Percentiles rank a stretch among this genome's conserved stretches.
Evolutionary conservation across 2,888 invertebrate species (phyloP).

Genomic region (Scrobipalpa atriplicella): DNA sequence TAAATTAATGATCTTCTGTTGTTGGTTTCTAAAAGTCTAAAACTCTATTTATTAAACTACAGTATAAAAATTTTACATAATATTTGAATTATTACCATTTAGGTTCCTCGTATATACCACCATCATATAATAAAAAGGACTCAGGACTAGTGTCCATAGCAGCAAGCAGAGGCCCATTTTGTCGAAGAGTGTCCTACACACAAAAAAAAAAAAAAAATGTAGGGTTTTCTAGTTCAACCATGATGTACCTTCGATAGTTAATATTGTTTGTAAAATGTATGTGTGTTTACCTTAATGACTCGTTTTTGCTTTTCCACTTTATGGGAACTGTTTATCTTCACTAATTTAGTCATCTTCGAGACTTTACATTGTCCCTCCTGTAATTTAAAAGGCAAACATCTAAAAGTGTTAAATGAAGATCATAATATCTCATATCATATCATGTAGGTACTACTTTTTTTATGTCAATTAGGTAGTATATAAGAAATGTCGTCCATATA

Average conservation of each 20-base stretch:
- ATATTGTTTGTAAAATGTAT: neutral
- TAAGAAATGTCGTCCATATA: no score
- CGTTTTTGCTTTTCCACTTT: conserved; percentile 24
- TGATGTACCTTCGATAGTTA: neutral
- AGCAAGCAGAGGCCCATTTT: neutral
- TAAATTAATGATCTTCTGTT: no score
- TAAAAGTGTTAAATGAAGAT: neutral
- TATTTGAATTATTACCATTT: neutral
- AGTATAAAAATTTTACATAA: no score
- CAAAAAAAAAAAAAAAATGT: neutral
- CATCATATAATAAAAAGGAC: neutral
- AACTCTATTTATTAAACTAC: no score
- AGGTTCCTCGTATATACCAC: conserved; percentile 3
- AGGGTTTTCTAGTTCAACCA: neutral
- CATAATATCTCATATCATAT: no score
- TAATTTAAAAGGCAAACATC: neutral
- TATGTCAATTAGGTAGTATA: neutral
- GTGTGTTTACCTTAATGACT: conserved; percentile 32
- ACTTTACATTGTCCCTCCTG: conserved; percentile 35
- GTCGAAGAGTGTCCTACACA: neutral
- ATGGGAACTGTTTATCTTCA: conserved; percentile 22
- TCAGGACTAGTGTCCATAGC: neutral
- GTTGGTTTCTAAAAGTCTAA: no score
- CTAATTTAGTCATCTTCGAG: conserved; percentile 27
- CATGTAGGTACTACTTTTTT: no score